Conservation (phyloP, 1,140 invertebrate genomes). For the Drosophila leontia region DNA sequence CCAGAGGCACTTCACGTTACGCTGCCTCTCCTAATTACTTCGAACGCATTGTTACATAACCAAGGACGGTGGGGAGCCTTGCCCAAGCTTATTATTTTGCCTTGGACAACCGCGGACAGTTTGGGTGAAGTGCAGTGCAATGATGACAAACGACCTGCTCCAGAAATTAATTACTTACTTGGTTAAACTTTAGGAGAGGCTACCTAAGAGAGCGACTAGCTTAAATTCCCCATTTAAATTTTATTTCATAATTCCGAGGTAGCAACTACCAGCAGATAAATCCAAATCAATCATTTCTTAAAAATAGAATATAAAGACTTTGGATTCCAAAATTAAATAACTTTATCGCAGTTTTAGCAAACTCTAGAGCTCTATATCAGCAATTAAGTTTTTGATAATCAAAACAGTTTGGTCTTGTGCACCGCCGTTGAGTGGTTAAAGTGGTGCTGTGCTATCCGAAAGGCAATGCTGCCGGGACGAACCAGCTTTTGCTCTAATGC, state of each 20-base stretch:
- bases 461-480: constrained; percentile 86
- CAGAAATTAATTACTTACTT: not conserved
- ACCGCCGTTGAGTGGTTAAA: constrained; percentile 75
- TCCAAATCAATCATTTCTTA: not conserved
- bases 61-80: constrained; percentile 15
- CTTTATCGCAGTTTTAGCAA: constrained; percentile 30
- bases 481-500: constrained; percentile 87
- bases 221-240: not conserved
- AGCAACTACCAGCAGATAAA: not conserved
- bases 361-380: constrained; percentile 21
- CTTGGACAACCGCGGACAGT: not conserved
- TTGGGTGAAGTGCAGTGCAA: constrained; percentile 13
- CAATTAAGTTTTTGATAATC: constrained; percentile 18
- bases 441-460: constrained; percentile 89
- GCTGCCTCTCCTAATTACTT: constrained; percentile 51
- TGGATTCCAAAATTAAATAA: constrained; percentile 15
- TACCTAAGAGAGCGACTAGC: not conserved
- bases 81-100: constrained; percentile 6
- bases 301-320: constrained; percentile 35
- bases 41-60: constrained; percentile 48
- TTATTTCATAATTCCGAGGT: constrained; percentile 3
- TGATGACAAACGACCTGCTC: constrained; percentile 31
- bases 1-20: constrained; percentile 47
- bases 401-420: constrained; percentile 62
- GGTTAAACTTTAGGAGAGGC: too few relatives aligned